Base-by-base conservation (phyloP, 1,140 invertebrate species). In the Vollenhovia emeryi region DNA sequence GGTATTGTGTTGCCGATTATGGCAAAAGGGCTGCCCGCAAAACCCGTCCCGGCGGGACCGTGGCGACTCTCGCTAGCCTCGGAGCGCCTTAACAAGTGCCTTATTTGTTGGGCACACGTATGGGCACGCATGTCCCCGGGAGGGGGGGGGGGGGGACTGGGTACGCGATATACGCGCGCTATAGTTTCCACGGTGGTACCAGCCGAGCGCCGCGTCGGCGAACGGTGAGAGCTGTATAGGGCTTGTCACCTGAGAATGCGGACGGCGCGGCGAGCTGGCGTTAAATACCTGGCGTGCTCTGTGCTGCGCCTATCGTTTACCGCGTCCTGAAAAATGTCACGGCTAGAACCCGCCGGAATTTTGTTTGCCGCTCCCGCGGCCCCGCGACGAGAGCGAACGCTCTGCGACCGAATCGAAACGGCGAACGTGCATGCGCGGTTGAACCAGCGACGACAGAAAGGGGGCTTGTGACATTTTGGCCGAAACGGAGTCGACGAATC, bases 1-100 rank as follows among this genome's bases (percentile, higher is more conserved):
- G 82, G 86, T 88, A 92, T 92, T 92, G 88, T 92, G 90, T 91
- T 90, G 60, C 92, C 91, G 89, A 88, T 92, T 93, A 92, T 92
- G 92, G 92, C 86, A 89, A 93, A 91, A 90, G 89, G 91, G 90
- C 9, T 36, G 15, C 89, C 87, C 76, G 86, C 88, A 87, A 71
- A 84, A 89, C 90, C 89, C 84, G 91, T 92, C 86, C 71, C 86
- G 52, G 57, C 62, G 59, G 64, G 87, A 75, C 57, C 21, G 21
- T 59, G 45, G 66, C 57, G 66, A 87, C 69, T 76, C 36, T 66
- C 78, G 88, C 82, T 74, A 87, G 75, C 84, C 86, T 89, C 89
- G 89, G 89, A 86, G 86, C 86, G 89, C 87, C 90, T 89, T 89
- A 91, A 92, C 92, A 92, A 93, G 89, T 91, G 89, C 92, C 92